Percentiles rank a stretch among this genome's conserved stretches.
phyloP scores from a whole-genome alignment of 1,140 invertebrate genomes.

The Coboldia fuscipes region DNA sequence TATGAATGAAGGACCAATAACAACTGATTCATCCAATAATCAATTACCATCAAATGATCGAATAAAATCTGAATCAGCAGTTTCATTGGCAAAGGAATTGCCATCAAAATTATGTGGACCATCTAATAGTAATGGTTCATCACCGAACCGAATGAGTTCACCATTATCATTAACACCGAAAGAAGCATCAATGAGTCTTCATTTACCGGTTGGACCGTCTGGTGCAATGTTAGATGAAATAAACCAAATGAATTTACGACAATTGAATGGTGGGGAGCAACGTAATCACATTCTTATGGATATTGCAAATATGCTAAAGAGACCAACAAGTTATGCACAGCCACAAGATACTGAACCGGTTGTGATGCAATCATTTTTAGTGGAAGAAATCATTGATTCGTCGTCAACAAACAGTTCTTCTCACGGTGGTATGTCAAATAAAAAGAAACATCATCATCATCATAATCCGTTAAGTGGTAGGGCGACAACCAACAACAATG shows the following conservation, averaged over 20 bases:
- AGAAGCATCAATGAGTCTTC: background rate
- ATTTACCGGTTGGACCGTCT: background rate
- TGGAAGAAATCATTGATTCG: slow-evolving; percentile 31
- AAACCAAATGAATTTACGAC: slow-evolving; percentile 18
- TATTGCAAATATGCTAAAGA: slow-evolving; percentile 28
- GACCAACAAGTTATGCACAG: slow-evolving; percentile 33
- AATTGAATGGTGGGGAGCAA: slow-evolving; percentile 20
- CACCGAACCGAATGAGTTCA: too few relatives aligned
- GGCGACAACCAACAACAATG: too few relatives aligned
- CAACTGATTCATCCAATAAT: slow-evolving; percentile 5
- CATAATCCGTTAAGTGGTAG: too few relatives aligned
- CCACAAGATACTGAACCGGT: slow-evolving; percentile 24
- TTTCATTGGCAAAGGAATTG: slow-evolving; percentile 3
- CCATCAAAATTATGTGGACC: too few relatives aligned
- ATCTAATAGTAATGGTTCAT: too few relatives aligned
- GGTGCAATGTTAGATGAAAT: slow-evolving; percentile 23
- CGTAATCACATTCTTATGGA: slow-evolving; percentile 20
- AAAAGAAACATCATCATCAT: too few relatives aligned
- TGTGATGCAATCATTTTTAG: slow-evolving; percentile 64
- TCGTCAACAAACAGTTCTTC: too few relatives aligned
- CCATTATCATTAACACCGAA: slow-evolving; percentile 1
- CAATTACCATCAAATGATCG: slow-evolving; percentile 3
- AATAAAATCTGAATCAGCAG: slow-evolving; percentile 5
- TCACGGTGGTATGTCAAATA: too few relatives aligned
- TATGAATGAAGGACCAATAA: background rate